Base-by-base conservation (phyloP, 2,888 invertebrate species). In the Folsomia manolachei region DNA sequence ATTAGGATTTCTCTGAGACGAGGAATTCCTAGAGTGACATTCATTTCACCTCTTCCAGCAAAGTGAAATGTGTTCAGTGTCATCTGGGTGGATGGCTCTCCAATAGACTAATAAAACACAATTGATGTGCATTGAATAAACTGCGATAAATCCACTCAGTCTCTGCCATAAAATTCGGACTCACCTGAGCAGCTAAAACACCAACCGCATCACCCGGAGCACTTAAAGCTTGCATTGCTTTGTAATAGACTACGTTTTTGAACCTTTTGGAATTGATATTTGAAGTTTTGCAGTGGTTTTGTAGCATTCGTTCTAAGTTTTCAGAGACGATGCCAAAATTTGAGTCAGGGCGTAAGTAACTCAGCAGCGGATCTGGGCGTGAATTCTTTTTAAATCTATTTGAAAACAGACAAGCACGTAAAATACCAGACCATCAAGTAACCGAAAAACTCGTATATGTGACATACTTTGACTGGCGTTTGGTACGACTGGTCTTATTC, bases 11-110 rank as follows among this genome's bases (percentile, higher is more conserved):
- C 99, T 81, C 97, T 86, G 2, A 99, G 87, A 81, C 99, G 90
- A 0, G 99, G 99, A 81, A 99, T 98, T 87, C 99, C 99, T n/a
- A 99, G 87, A 4, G 74, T 76, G 0, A 99, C 98, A 87, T 99
- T 99, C 97, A 99, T 99, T 85, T 99, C 99, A 87, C 98, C 97
- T 85, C 97, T 90, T 83, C 99, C 99, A 81, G 99, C 99, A 84
- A 99, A 99, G 83, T 99, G 99, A 85, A 99, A 99, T 56, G 99
- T 99, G 84, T 99, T 99, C 83, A 99, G 86, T 82, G 99, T 99
- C 99, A 99, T 99, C 88, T 99, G 99, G 73, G 99, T 99, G 1
- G 98, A 98, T 0, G 99, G 99, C 85, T 99, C 99, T 71, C 99
- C 99, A 75, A 99, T 92, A 0, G 97, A 97, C 85, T 87, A 82